These are phyloP conservation scores for Chlorodrepanis virens DNA, from an alignment of 2,113 vertebrate species.

Conservation along the genomic window DNA sequence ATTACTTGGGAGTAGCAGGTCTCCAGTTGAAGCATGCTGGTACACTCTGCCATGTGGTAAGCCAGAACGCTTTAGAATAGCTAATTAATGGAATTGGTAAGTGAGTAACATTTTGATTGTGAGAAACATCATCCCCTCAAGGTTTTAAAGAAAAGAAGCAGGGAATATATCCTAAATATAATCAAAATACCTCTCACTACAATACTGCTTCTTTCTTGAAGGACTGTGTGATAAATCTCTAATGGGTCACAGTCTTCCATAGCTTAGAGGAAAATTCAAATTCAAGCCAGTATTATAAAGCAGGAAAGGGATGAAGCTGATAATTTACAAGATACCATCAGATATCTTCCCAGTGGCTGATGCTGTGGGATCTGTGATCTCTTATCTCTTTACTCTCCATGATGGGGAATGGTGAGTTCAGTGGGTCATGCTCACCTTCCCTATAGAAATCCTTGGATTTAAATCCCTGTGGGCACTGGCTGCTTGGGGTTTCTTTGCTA, in stretches of 20 bases:
- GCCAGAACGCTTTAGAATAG: background rate
- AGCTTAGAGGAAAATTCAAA: background rate
- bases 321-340: background rate
- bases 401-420: background rate
- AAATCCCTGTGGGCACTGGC: background rate
- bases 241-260: background rate
- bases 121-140: background rate
- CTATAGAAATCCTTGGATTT: rapidly evolving
- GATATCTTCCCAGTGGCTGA: background rate
- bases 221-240: background rate
- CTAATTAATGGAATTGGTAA: background rate
- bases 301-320: background rate
- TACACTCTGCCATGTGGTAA: background rate
- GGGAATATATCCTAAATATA: background rate
- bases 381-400: background rate
- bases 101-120: background rate
- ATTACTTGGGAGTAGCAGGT: background rate
- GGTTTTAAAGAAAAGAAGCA: background rate
- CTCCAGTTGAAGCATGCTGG: background rate
- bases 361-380: background rate
- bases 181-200: background rate
- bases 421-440: background rate
- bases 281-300: background rate
- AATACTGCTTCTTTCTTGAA: background rate
- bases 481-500: background rate